Conservation (phyloP, 2,888 invertebrate genomes). For the Microplitis deprimator region DNA sequence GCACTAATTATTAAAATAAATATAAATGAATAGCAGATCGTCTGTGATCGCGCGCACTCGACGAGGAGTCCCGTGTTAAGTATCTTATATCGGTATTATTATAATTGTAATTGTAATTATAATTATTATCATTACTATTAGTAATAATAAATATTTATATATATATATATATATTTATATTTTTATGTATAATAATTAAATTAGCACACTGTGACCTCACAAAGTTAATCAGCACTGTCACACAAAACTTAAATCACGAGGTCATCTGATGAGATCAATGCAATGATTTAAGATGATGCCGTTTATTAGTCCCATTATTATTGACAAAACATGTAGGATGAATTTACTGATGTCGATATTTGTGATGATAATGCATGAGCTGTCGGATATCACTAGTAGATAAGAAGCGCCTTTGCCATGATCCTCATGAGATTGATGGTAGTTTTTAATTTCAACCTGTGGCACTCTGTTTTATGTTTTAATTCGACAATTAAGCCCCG, state of each 20-base stretch:
- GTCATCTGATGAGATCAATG: conserved; percentile 18
- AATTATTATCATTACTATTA: conserved; percentile 8
- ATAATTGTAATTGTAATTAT: conserved; percentile 3
- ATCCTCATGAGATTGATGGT: too few relatives aligned
- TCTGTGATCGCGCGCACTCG: conserved; percentile 35
- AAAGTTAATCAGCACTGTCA: conserved; percentile 20
- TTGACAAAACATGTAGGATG: neutral
- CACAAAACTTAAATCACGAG: neutral
- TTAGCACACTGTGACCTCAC: conserved; percentile 23
- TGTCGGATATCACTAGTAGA: conserved; percentile 19
- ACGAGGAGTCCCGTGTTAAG: conserved; percentile 24
- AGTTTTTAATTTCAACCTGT: too few relatives aligned
- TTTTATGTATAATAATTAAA: neutral
- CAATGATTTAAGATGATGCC: neutral
- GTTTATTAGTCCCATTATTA: neutral
- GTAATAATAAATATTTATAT: neutral
- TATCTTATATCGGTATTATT: conserved; percentile 16
- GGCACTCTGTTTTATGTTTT: too few relatives aligned
- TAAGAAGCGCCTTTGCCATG: too few relatives aligned
- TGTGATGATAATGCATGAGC: conserved; percentile 38
- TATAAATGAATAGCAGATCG: conserved; percentile 13
- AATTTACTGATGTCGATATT: conserved; percentile 17
- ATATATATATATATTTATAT: neutral
- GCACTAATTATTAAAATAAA: conserved; percentile 18
- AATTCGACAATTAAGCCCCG: too few relatives aligned